Evolutionary conservation across 2,797 vertebrate species (phyloP).

Genomic region (Clarias platycephalus): DNA sequence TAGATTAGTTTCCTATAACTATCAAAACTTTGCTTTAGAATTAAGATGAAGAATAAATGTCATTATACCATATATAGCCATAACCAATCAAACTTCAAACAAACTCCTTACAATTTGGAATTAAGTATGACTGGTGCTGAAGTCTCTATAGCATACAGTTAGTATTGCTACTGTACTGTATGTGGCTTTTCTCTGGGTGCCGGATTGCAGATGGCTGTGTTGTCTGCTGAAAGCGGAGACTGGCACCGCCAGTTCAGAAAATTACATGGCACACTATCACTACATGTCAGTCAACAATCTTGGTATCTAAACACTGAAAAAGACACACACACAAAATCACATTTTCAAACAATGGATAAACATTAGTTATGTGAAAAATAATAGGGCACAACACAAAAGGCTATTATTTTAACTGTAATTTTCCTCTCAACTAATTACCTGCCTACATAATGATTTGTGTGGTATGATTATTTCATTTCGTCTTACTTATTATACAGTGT

Average conservation of each 20-base stretch:
- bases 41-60: background rate
- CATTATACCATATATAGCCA: background rate
- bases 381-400: background rate
- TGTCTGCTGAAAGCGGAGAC: background rate
- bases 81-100: background rate
- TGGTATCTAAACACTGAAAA: slow-evolving; percentile 17
- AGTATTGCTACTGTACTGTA: background rate
- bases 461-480: slow-evolving; percentile 15
- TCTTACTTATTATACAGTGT: slow-evolving; percentile 8
- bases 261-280: background rate
- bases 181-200: background rate
- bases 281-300: slow-evolving; percentile 4
- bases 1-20: background rate
- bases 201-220: background rate
- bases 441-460: slow-evolving; percentile 10
- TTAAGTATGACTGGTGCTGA: background rate
- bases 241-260: background rate
- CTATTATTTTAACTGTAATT: slow-evolving; percentile 22
- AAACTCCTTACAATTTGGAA: background rate
- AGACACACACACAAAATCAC: background rate
- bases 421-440: slow-evolving; percentile 12
- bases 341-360: slow-evolving; percentile 29
- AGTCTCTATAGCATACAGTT: background rate
- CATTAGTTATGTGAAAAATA: slow-evolving; percentile 15
- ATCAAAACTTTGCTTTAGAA: background rate